Base-by-base conservation (phyloP, 2,797 vertebrate genomes). In the Hippoglossus hippoglossus region DNA sequence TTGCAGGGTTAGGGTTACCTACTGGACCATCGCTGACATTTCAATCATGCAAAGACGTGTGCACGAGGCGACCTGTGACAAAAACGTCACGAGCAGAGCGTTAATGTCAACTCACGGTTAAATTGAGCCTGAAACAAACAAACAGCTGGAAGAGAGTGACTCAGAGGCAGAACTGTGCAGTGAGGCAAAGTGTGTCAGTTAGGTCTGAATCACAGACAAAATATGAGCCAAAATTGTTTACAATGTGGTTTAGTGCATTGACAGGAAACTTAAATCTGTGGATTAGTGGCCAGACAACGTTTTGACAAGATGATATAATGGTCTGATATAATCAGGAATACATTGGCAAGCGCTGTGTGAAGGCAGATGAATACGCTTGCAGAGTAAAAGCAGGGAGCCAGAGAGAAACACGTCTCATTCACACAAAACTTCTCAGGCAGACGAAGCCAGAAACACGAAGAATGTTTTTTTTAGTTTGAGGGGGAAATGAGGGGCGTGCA, bases 161-260 rank as follows among this genome's bases (percentile, higher is more conserved):
- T 39, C 11, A 3, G 36, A 39, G 36, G 36, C 12, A 13, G 36
- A 46, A 5, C 1, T 46, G 44, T 46, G 44, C 50, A 3, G 41
- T 1, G 39, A 70, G 53, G 71, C 61, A 36, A 54, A 71, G 28
- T 31, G 67, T 50, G 76, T 68, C 49, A 7, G 68, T 75, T 60
- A 22, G n/a, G 51, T 58, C 46, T 24, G 52, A 65, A 44, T 68
- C 24, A 39, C 39, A 55, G 57, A 7, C 56, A 25, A 25, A 51
- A 50, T 47, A 4, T 26, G 55, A 68, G 44, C 61, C 13, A n/a
- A 58, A 50, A 50, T 54, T 26, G 16, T 55, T 55, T 28, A 7
- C 16, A 9, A 47, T 28, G 28, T 31, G 50, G n/a, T 61, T 63
- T 13, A 25, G 10, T 47, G 57, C 19, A 57, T 9, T 1, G 31